Evolutionary conservation across 2,888 invertebrate species (phyloP), one percentile per base, ranked within the genome.

Genomic region (Drosophila siamana): DNA sequence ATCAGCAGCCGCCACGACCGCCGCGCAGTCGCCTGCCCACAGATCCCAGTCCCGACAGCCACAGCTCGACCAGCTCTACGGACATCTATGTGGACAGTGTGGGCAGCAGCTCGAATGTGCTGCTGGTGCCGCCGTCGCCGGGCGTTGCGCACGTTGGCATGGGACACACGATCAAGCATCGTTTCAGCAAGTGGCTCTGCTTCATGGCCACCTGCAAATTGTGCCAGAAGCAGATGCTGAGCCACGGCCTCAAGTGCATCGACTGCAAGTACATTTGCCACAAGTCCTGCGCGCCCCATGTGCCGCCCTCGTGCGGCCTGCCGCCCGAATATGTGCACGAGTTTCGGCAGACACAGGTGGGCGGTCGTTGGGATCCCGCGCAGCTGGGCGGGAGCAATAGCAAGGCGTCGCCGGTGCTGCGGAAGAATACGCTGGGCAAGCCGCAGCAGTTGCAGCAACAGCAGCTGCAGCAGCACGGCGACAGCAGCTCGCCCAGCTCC

Each of bases 401-500:
- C 93, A 90, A 92, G 69, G 88, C 90, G 38, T 92, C 92, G 7
- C 92, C 92, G 1, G 89, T 91, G 71, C 76, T 91, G 2, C 64
- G 75, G 8, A 88, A 88, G 26, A 89, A 80, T 56, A 85, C 85
- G 2, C 68, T 91, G 7, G 82, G 86, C n/a, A 91, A 90, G 40
- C 82, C 85, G 0, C 68, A 69, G 8, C 80, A 33, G n/a, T n/a
- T 33, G 33, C 33, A 83, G 68, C 88, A 80, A 33, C 81, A 83
- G 16, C 82, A 78, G 8, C 72, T 71, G 22, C 30, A 76, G 36
- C 71, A 71, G 11, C 87, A 82, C 26, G 96, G 95, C 22, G 97
- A 98, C 92, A 97, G 97, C 77, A 97, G 97, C 92, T 98, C 98
- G 41, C 98, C 97, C 91, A 97, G 98, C 59, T 98, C 98, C 59